These are phyloP conservation scores for Pachliopta kotzebuea DNA, from an alignment of 2,888 invertebrate species.

Conservation along the genomic window DNA sequence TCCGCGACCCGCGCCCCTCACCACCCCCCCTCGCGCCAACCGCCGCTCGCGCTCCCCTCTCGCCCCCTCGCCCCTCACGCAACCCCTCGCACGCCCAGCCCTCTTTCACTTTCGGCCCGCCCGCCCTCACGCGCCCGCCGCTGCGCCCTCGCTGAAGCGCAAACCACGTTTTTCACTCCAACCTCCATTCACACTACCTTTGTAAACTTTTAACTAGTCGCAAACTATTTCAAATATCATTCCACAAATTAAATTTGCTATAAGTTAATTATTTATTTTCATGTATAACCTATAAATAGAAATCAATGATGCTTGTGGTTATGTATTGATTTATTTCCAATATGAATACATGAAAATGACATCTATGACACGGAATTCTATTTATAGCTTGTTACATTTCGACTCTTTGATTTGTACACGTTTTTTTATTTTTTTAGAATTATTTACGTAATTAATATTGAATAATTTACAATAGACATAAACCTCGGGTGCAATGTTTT, in stretches of 20 bases:
- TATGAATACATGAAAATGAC: too few species aligned
- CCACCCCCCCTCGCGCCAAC: too few species aligned
- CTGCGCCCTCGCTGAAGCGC: constrained; percentile 43
- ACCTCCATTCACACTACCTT: constrained; percentile 37
- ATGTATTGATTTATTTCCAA: too few species aligned
- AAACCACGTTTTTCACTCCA: constrained; percentile 37
- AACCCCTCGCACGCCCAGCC: constrained; percentile 24
- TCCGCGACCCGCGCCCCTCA: constrained; percentile 21
- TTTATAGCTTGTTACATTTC: neutral
- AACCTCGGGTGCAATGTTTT: too few species aligned
- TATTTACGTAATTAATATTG: neutral
- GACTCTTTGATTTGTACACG: neutral
- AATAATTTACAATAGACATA: neutral
- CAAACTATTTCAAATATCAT: too few species aligned
- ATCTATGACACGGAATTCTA: neutral
- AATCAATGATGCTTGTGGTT: too few species aligned
- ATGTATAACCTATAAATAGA: too few species aligned
- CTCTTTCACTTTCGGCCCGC: constrained; percentile 72
- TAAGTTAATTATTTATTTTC: too few species aligned
- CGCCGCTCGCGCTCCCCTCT: too few species aligned
- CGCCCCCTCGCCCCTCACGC: too few species aligned
- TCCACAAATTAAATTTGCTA: too few species aligned
- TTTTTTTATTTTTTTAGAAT: neutral
- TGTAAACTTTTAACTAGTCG: neutral
- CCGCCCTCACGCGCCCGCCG: constrained; percentile 49